A percentile compares a stretch with the other conserved stretches of the same genome.
phyloP scores from a whole-genome alignment of 2,888 invertebrate species.

The Labia minor region DNA sequence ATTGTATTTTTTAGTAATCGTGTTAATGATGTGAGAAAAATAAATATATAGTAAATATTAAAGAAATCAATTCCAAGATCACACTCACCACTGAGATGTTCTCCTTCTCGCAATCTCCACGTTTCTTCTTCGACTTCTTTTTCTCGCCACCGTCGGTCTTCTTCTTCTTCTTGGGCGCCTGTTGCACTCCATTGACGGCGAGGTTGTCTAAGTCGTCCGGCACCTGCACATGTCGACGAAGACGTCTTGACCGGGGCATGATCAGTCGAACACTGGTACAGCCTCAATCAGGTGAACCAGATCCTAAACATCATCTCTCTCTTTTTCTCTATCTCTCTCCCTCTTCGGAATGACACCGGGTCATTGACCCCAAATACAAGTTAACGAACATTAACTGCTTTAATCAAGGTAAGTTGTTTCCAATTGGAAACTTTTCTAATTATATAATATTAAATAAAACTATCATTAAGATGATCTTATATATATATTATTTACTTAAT shows the following conservation, averaged over 20 bases:
- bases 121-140: neutral
- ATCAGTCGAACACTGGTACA: neutral
- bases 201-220: neutral
- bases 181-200: neutral
- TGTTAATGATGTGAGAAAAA: too few species aligned
- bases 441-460: too few species aligned
- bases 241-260: neutral
- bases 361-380: neutral
- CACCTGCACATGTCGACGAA: neutral
- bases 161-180: neutral
- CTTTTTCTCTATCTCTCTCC: neutral
- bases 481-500: too few species aligned
- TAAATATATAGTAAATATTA: too few species aligned
- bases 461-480: too few species aligned
- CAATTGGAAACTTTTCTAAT: too few species aligned
- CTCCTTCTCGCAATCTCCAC: slow-evolving; percentile 42
- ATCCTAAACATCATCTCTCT: neutral
- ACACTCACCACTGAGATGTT: slow-evolving; percentile 59
- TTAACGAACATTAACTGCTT: too few species aligned
- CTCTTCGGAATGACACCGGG: neutral
- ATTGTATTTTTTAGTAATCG: too few species aligned
- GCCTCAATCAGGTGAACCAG: neutral
- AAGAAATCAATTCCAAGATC: too few species aligned
- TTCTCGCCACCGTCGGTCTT: neutral
- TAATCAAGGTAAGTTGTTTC: neutral